Conservation (phyloP, 2,113 vertebrate species). For the Salvator merianae region DNA sequence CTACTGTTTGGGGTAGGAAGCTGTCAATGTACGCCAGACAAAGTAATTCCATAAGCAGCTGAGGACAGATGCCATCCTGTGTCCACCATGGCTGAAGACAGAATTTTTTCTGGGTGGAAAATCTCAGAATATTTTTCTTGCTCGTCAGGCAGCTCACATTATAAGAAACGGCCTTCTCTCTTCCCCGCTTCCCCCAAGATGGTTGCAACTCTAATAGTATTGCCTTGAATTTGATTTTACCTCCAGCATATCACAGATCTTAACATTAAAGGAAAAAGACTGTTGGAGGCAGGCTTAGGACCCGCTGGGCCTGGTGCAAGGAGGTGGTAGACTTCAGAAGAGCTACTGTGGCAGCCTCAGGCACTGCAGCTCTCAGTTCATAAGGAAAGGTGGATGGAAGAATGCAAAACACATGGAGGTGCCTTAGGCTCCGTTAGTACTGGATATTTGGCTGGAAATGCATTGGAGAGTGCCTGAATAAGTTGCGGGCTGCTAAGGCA, state of each 20-base stretch:
- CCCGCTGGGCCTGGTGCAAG: not conserved
- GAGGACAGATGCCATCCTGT: not conserved
- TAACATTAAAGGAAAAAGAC: not conserved
- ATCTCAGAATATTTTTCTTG: not conserved
- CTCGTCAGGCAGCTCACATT: not conserved
- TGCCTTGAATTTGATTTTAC: not conserved
- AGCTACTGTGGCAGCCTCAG: not conserved
- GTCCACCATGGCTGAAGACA: not conserved
- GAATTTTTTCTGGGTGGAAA: too few species aligned
- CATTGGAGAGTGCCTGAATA: conserved; percentile 1
- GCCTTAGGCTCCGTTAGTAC: conserved; percentile 9
- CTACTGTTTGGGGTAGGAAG: conserved; percentile 51
- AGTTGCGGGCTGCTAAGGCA: not conserved
- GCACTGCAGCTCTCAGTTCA: not conserved
- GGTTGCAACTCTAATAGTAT: not conserved
- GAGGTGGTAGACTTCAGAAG: conserved; percentile 8
- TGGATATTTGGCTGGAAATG: conserved; percentile 1
- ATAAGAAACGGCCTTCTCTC: not conserved
- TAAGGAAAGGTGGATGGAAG: conserved; percentile 1
- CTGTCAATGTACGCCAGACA: not conserved
- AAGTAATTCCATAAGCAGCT: not conserved
- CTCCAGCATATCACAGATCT: not conserved
- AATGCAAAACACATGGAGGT: not conserved
- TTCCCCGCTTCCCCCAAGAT: not conserved
- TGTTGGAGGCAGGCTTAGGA: conserved; percentile 3